A percentile compares a stretch with the other conserved stretches of the same genome.
Conservation (phyloP, 2,888 invertebrate genomes). For the Eueremaeus valkanovi region DNA sequence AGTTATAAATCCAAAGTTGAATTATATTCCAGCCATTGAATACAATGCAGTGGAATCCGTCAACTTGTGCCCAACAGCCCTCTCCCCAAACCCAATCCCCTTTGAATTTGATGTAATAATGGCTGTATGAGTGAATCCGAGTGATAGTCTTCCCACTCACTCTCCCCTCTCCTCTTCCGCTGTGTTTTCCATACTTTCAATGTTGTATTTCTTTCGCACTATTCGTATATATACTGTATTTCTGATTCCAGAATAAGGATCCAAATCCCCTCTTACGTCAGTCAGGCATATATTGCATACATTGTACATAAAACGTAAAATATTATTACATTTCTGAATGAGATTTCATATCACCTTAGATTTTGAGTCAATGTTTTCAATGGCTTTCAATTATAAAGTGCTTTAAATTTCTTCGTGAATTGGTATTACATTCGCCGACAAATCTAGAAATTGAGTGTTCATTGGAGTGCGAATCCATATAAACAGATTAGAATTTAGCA, state of each 20-base stretch:
- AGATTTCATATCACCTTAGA: constrained; percentile 18
- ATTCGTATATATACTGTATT: not conserved
- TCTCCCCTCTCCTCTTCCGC: not conserved
- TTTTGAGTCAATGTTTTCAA: not conserved
- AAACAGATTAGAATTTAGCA: not conserved
- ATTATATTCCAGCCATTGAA: not conserved
- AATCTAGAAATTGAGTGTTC: not conserved
- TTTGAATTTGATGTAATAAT: constrained; percentile 7
- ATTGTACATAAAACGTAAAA: not conserved
- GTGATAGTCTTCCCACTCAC: not conserved
- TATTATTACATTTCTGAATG: constrained; percentile 3
- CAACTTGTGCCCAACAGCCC: not conserved
- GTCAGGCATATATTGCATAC: not conserved
- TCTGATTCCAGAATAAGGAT: not conserved
- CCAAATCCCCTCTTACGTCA: not conserved
- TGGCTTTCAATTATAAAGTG: constrained; percentile 4
- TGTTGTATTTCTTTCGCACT: not conserved
- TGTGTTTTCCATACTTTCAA: not conserved
- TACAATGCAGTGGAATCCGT: constrained; percentile 2
- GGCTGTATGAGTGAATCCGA: not conserved
- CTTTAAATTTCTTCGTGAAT: not conserved
- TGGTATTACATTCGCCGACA: not conserved
- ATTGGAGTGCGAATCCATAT: not conserved
- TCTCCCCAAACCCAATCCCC: not conserved
- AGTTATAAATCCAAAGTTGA: not conserved